A percentile compares a stretch with the other conserved stretches of the same genome.
Conservation (phyloP, 2,797 vertebrate genomes). For the Ptychobarbus kaznakovi region DNA sequence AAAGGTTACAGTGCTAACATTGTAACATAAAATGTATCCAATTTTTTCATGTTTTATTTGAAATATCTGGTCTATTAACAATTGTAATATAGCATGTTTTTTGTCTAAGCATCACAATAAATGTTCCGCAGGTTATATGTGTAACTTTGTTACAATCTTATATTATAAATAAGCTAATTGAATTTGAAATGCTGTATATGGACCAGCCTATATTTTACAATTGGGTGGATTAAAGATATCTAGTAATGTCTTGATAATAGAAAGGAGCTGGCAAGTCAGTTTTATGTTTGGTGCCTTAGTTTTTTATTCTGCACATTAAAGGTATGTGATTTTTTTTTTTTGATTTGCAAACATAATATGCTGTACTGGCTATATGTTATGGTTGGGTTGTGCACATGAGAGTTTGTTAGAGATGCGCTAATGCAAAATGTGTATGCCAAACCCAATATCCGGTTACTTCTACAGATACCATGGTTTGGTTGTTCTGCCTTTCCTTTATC, state of each 20-base stretch:
- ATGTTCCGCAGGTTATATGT: not conserved
- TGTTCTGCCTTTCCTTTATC: not conserved
- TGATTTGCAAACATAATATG: not conserved
- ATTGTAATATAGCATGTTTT: not conserved
- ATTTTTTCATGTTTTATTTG: not conserved
- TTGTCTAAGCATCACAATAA: not conserved
- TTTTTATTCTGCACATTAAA: not conserved
- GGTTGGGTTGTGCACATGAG: not conserved
- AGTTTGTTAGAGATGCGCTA: not conserved
- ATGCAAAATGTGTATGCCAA: slow-evolving; percentile 18
- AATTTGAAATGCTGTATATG: not conserved
- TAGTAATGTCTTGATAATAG: not conserved
- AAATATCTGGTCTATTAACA: not conserved
- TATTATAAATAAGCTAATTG: not conserved
- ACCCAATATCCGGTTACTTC: not conserved
- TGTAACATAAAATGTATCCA: no score
- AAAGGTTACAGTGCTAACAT: no score
- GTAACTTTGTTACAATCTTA: not conserved
- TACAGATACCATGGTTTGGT: not conserved
- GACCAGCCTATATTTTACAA: not conserved
- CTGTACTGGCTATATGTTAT: not conserved
- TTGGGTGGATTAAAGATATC: not conserved
- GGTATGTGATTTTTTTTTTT: not conserved
- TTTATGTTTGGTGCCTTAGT: not conserved
- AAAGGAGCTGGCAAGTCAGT: not conserved